Evolutionary conservation across 2,888 invertebrate species (phyloP).

Genomic region (Belgica antarctica): DNA sequence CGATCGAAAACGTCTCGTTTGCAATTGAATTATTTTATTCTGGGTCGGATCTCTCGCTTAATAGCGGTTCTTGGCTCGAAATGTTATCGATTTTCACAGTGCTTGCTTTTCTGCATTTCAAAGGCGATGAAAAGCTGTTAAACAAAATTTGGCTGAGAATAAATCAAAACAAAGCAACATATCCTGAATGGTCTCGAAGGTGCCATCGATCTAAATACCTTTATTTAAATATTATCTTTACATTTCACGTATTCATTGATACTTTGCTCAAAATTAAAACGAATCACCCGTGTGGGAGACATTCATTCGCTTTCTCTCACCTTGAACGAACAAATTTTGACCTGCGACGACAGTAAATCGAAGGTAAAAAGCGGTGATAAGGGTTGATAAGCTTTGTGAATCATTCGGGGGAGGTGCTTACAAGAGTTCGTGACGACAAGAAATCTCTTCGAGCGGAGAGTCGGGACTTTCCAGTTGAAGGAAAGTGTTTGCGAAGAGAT

Average conservation of each 20-base stretch:
- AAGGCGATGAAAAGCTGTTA: not conserved
- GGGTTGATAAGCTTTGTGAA: not conserved
- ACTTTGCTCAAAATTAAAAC: conserved; percentile 16
- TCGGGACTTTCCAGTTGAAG: not conserved
- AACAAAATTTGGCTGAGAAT: not conserved
- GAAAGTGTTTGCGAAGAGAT: not conserved
- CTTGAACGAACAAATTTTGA: not conserved
- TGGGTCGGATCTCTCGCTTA: conserved; percentile 10
- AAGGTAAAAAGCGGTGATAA: not conserved
- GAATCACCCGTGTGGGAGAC: conserved; percentile 15
- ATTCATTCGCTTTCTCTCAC: not conserved
- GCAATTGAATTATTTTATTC: conserved; percentile 1
- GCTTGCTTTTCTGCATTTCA: not conserved
- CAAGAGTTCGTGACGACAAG: not conserved
- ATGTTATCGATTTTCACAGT: not conserved
- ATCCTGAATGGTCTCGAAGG: not conserved
- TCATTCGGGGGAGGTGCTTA: not conserved
- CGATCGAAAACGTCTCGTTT: conserved; percentile 7
- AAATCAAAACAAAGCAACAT: conserved; percentile 12
- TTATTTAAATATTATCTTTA: not conserved
- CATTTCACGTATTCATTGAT: conserved; percentile 1
- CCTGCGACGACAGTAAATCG: not conserved
- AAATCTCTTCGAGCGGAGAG: not conserved
- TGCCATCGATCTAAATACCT: not conserved
- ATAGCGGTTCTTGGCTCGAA: not conserved